A percentile compares a stretch with the other conserved stretches of the same genome.
phyloP scores from a whole-genome alignment of 2,113 vertebrate genomes.

The Tenrec ecaudatus region DNA sequence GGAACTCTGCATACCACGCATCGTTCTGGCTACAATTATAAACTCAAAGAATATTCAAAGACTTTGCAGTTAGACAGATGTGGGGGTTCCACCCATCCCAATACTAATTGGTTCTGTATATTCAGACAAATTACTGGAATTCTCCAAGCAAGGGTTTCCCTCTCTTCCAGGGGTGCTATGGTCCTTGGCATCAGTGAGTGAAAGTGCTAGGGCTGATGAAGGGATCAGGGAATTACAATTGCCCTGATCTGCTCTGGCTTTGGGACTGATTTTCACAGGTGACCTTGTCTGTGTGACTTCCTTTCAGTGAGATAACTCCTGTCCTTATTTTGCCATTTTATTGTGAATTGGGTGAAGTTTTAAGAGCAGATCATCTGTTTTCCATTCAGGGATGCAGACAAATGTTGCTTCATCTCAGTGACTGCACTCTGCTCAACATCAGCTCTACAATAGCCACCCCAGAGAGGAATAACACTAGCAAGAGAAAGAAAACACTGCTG shows the following conservation, averaged over 20 bases:
- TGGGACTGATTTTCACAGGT: background rate
- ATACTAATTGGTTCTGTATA: background rate
- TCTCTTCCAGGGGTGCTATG: background rate
- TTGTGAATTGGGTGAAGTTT: too few species aligned
- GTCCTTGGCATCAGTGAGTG: accelerated
- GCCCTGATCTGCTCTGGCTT: background rate
- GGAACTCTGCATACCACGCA: background rate
- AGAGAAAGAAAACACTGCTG: too few species aligned
- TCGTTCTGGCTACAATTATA: background rate
- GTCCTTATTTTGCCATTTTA: too few species aligned
- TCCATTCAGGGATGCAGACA: background rate
- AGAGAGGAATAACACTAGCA: too few species aligned
- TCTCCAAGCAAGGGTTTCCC: background rate
- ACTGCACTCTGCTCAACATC: too few species aligned
- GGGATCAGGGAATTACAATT: accelerated
- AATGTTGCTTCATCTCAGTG: too few species aligned
- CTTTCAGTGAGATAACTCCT: background rate
- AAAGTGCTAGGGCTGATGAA: background rate
- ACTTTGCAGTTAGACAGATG: accelerated
- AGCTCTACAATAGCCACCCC: too few species aligned
- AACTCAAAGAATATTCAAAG: background rate
- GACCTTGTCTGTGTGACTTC: background rate
- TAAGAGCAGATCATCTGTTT: background rate
- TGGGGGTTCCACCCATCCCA: background rate
- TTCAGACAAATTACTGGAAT: background rate